A percentile compares a stretch with the other conserved stretches of the same genome.
Conservation (phyloP, 2,888 invertebrate genomes). For the Neoscelio sp. region DNA sequence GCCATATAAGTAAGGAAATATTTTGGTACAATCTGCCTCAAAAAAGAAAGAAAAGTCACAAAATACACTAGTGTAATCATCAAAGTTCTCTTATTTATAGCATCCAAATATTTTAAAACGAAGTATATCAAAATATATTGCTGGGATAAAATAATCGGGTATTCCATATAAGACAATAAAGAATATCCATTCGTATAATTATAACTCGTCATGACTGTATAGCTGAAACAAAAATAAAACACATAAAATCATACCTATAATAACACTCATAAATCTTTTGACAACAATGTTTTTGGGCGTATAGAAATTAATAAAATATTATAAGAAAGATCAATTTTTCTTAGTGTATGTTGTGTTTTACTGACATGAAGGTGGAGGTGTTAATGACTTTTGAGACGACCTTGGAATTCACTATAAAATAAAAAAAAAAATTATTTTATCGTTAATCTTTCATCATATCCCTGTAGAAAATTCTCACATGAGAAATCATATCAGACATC, state of each 20-base stretch:
- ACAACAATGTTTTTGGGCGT: no score
- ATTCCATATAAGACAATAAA: constrained; percentile 92
- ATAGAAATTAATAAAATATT: no score
- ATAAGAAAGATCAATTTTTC: no score
- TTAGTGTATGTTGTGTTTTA: no score
- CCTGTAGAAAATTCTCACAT: no score
- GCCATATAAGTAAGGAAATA: constrained; percentile 85
- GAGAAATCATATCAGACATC: no score
- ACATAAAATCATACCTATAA: background rate
- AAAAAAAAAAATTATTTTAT: no score
- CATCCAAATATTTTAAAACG: constrained; percentile 87
- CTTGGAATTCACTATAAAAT: no score
- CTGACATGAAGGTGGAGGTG: no score
- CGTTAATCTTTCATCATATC: no score
- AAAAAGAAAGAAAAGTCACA: constrained; percentile 77
- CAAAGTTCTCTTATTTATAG: constrained; percentile 83
- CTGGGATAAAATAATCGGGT: constrained; percentile 91
- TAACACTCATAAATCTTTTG: background rate
- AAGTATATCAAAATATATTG: constrained; percentile 89
- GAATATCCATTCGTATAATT: constrained; percentile 90
- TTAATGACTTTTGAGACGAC: no score
- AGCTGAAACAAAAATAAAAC: constrained; percentile 85
- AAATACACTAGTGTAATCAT: constrained; percentile 80
- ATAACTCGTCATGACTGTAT: constrained; percentile 91
- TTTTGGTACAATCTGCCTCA: constrained; percentile 83